Evolutionary conservation across 2,888 invertebrate genomes (phyloP).

Genomic region (Agriopis leucophaearia): DNA sequence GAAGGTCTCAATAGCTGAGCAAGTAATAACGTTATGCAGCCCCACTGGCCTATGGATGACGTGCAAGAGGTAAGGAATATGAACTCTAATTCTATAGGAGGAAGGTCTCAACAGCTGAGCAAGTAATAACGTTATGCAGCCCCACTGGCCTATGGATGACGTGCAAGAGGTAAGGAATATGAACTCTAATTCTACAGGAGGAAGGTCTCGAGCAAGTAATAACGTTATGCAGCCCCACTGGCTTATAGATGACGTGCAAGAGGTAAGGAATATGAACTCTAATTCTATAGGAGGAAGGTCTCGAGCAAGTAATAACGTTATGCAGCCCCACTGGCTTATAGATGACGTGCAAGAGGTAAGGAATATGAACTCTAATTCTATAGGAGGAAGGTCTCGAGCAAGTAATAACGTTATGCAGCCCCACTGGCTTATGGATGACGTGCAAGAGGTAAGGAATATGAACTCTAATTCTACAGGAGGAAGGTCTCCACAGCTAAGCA

Average conservation of each 20-base stretch:
- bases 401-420: too few species aligned
- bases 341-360: slow-evolving; percentile 91
- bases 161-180: slow-evolving; percentile 88
- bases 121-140: too few species aligned
- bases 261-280: slow-evolving; percentile 72
- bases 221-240: too few species aligned
- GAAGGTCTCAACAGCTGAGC: neutral
- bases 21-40: too few species aligned
- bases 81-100: neutral
- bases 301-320: too few species aligned
- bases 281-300: neutral
- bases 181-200: neutral
- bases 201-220: neutral
- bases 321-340: too few species aligned
- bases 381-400: neutral
- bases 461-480: neutral
- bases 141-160: slow-evolving; percentile 88
- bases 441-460: slow-evolving; percentile 87
- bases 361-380: neutral
- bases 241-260: slow-evolving; percentile 92
- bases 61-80: slow-evolving; percentile 88
- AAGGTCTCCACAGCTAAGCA: neutral
- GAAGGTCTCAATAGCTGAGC: neutral
- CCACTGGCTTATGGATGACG: slow-evolving; percentile 88
- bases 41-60: slow-evolving; percentile 88